phyloP scores from a whole-genome alignment of 2,113 vertebrate species.

The Cyprinus carpio region DNA sequence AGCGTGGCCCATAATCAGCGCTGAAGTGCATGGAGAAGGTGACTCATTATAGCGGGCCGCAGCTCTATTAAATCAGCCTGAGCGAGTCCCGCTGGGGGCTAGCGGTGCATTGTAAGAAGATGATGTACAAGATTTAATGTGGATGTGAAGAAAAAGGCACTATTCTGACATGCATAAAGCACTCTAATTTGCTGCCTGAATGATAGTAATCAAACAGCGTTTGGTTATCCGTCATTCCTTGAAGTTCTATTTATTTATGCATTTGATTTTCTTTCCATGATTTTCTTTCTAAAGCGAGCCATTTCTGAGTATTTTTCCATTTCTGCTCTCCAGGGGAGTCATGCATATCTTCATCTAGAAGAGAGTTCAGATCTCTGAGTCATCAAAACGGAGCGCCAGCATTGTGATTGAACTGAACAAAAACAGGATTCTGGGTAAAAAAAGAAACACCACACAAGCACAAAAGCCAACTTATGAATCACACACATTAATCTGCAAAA shows the following conservation, averaged over 20 bases:
- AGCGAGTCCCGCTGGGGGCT: conserved; percentile 1
- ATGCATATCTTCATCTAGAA: conserved; percentile 23
- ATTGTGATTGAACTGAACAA: conserved; percentile 39
- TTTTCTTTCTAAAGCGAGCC: not conserved
- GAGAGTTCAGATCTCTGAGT: conserved; percentile 34
- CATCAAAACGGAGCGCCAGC: conserved; percentile 43
- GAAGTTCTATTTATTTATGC: not conserved
- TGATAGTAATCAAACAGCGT: not conserved
- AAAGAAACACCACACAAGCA: conserved; percentile 49
- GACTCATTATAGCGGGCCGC: conserved; percentile 5
- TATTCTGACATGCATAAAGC: conserved; percentile 7
- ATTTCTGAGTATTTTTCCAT: not conserved
- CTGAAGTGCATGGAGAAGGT: conserved; percentile 21
- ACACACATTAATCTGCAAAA: conserved; percentile 46
- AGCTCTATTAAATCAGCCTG: conserved; percentile 26
- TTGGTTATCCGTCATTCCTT: conserved; percentile 1
- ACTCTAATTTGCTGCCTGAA: not conserved
- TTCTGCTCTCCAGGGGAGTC: conserved; percentile 11
- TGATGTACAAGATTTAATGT: conserved; percentile 5
- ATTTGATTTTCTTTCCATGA: not conserved
- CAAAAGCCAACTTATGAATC: conserved; percentile 49
- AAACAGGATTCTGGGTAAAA: conserved; percentile 54
- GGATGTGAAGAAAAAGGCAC: not conserved
- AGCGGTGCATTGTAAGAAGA: conserved; percentile 3
- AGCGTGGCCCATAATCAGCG: conserved; percentile 16